These are phyloP conservation scores for Agriopis marginaria DNA, from an alignment of 2,888 invertebrate species.

Conservation along the genomic window DNA sequence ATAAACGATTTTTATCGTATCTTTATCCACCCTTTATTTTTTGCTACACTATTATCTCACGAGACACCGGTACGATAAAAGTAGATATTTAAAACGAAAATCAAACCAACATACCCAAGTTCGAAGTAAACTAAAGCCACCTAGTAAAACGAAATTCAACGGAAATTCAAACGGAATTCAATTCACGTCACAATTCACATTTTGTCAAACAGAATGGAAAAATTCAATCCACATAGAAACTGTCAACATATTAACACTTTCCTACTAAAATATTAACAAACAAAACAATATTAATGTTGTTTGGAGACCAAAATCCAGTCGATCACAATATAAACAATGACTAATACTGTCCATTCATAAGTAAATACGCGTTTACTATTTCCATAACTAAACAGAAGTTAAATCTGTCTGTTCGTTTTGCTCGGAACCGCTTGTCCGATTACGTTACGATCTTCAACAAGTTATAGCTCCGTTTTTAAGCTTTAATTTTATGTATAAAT, in stretches of 20 bases:
- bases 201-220: not conserved
- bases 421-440: constrained; percentile 7
- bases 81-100: no score
- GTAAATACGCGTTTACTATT: constrained; percentile 10
- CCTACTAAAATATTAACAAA: constrained; percentile 10
- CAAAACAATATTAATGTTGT: constrained; percentile 2
- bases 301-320: constrained; percentile 1
- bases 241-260: constrained; percentile 6
- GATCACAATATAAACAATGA: constrained; percentile 27
- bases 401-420: not conserved
- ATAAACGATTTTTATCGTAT: no score
- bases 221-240: not conserved
- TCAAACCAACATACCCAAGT: constrained; percentile 16
- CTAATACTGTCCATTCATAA: constrained; percentile 38
- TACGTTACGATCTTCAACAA: not conserved
- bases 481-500: not conserved
- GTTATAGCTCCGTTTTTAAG: not conserved
- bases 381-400: not conserved
- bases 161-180: not conserved
- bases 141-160: not conserved
- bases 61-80: no score
- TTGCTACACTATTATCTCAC: no score
- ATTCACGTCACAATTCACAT: not conserved
- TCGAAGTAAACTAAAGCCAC: constrained; percentile 3
- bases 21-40: no score